Conservation (phyloP, 1,140 invertebrate genomes). For the Tetranychus urticae region DNA sequence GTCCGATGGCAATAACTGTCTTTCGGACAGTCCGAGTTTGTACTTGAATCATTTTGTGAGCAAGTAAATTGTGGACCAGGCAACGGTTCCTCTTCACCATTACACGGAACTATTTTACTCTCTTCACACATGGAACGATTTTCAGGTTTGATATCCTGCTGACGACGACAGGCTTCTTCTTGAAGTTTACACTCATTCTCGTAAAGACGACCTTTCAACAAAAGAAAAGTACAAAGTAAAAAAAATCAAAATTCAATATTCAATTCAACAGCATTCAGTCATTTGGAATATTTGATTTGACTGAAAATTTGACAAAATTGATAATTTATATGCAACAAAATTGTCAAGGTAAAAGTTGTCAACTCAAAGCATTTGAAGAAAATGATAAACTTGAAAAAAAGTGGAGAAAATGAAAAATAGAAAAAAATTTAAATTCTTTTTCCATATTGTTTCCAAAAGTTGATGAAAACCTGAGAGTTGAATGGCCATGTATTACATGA, state of each 20-base stretch:
- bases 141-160: constrained; percentile 37
- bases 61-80: constrained; percentile 55
- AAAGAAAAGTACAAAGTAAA: neutral
- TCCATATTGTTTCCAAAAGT: no score
- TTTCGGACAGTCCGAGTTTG: constrained; percentile 39
- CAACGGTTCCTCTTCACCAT: constrained; percentile 42
- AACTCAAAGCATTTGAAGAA: neutral
- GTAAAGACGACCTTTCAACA: constrained; percentile 35
- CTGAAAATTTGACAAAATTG: no score
- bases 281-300: no score
- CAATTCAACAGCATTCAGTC: no score
- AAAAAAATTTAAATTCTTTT: no score
- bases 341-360: neutral
- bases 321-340: neutral
- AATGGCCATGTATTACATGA: no score
- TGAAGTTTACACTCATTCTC: constrained; percentile 55
- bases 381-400: no score
- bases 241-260: neutral
- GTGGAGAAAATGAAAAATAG: no score
- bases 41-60: constrained; percentile 44
- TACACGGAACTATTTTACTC: constrained; percentile 38
- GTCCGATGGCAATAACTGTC: constrained; percentile 63
- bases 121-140: constrained; percentile 53
- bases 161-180: constrained; percentile 55
- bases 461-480: no score